Percentiles rank a stretch among this genome's conserved stretches.
phyloP scores from a whole-genome alignment of 2,113 vertebrate genomes.

The Philantomba maxwellii region DNA sequence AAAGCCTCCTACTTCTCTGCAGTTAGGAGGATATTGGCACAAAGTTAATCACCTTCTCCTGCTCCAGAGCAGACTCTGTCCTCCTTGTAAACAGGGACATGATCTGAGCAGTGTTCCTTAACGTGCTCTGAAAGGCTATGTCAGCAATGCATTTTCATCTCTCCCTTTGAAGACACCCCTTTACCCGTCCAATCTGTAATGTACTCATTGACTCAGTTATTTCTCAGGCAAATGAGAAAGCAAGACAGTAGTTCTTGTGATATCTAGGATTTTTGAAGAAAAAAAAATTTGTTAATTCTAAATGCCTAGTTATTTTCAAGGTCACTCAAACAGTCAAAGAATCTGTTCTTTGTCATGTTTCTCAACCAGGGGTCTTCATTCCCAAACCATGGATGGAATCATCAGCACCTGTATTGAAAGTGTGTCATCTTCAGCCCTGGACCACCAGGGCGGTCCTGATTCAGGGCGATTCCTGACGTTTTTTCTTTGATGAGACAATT shows the following conservation, averaged over 20 bases:
- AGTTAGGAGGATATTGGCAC: background rate
- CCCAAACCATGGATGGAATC: fast-evolving
- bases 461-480: fast-evolving
- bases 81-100: background rate
- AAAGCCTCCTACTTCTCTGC: background rate
- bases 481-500: background rate
- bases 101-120: background rate
- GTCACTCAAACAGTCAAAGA: background rate
- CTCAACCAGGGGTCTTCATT: fast-evolving
- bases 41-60: background rate
- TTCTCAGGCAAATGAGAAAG: background rate
- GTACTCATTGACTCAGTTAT: background rate
- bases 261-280: background rate
- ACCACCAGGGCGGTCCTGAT: background rate
- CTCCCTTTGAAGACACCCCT: background rate
- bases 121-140: fast-evolving
- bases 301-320: background rate
- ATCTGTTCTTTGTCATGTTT: background rate
- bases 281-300: background rate
- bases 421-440: fast-evolving
- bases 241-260: background rate
- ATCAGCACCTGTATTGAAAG: fast-evolving
- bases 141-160: background rate
- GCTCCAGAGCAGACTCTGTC: background rate
- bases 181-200: background rate